Evolutionary conservation across 2,113 vertebrate genomes (phyloP).

Genomic region (Mystacornis crossleyi): DNA sequence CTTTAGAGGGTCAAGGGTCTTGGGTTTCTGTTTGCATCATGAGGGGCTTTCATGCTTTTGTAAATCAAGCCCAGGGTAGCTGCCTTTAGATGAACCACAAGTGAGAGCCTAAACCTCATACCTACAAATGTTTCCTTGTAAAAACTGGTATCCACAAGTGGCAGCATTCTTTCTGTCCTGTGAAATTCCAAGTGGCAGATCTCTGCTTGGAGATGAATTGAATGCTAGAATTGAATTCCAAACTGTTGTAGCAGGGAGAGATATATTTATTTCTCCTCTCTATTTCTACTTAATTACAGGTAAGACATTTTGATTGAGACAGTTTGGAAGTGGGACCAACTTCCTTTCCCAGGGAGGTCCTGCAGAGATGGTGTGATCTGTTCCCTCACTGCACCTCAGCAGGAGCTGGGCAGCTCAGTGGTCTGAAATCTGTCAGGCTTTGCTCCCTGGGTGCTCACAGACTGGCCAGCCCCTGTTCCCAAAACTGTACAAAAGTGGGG

Average conservation of each 20-base stretch:
- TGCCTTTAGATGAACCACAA: not conserved
- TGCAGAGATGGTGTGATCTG: not conserved
- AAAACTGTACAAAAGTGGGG: not conserved
- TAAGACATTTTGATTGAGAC: not conserved
- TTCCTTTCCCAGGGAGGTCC: not conserved
- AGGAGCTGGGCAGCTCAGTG: not conserved
- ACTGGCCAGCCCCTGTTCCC: not conserved
- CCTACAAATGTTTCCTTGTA: not conserved
- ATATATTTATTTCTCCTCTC: not conserved
- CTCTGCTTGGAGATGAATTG: not conserved
- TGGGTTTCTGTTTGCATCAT: not conserved
- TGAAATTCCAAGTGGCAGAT: not conserved
- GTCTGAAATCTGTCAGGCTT: not conserved
- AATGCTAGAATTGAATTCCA: not conserved
- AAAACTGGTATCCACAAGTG: not conserved
- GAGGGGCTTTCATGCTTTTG: not conserved
- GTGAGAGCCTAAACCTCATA: not conserved
- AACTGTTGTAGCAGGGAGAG: not conserved
- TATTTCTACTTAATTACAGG: not conserved
- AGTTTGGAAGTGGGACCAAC: not conserved
- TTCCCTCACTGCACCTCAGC: not conserved
- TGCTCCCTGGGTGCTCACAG: accelerated
- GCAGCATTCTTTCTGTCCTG: not conserved
- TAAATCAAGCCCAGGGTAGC: not conserved
- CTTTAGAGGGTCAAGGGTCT: not conserved